These are phyloP conservation scores for Pteropus alecto DNA, from an alignment of 2,113 vertebrate genomes.

Conservation along the genomic window DNA sequence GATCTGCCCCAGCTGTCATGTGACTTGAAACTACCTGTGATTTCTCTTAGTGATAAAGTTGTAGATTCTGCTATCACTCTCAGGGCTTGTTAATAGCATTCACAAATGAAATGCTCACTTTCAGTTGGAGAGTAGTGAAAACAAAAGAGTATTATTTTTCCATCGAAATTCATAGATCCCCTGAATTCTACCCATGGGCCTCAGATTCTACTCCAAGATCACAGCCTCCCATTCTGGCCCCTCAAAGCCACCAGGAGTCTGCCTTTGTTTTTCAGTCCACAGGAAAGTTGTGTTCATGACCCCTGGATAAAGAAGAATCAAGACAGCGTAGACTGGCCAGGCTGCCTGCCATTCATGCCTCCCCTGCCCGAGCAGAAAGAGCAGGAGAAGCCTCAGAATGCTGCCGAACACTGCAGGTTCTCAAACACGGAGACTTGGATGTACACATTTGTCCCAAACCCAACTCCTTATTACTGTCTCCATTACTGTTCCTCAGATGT, in stretches of 20 bases:
- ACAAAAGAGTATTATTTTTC: not conserved
- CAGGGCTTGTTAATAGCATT: not conserved
- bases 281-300: not conserved
- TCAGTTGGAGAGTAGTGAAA: not conserved
- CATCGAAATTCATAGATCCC: rapidly evolving
- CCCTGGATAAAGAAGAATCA: not conserved
- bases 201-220: not conserved
- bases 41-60: not conserved
- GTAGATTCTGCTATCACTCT: not conserved
- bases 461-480: not conserved
- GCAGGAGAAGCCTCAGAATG: not conserved
- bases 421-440: not conserved
- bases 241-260: not conserved
- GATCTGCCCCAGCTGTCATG: not conserved
- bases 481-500: too few relatives aligned
- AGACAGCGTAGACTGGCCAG: not conserved
- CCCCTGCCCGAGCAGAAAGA: not conserved
- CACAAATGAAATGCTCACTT: not conserved
- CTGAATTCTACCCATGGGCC: not conserved
- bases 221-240: not conserved
- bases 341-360: not conserved
- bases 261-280: not conserved
- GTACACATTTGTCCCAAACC: not conserved
- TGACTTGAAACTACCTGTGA: not conserved
- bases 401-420: not conserved